Evolutionary conservation across 2,888 invertebrate species (phyloP), one percentile per base, ranked within the genome.

Genomic region (Chorisops tibialis): DNA sequence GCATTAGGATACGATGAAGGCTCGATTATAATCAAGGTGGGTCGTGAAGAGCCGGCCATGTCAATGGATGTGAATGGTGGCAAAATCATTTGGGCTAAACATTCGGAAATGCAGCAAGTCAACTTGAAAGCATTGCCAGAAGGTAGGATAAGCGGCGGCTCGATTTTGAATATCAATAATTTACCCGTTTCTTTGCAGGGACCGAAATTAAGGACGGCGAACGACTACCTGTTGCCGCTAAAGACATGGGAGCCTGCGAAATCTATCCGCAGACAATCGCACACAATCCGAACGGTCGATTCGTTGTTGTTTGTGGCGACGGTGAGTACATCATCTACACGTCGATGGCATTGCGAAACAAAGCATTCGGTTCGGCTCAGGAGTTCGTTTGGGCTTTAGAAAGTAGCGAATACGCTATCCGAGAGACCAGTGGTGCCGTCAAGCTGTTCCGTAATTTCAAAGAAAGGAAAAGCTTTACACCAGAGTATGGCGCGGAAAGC

Each of bases 261-360:
- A 96, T 99, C 66, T 99, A 98, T 77, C 99, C 99, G 0, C 99
- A 99, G 75, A 96, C 94, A 0, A 93, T 99, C 66, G 91, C 93
- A 24, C 99, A 99, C 78, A 99, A 98, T 79, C 96, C 98, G 0
- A 99, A 99, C 77, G 99, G 99, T 14, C 87, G 94, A 24, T 87
- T 87, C 67, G 83, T 84, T 4, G 98, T 97, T 0, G 98, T 98
- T 2, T 99, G 99, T 74, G 99, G 99, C 1, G 99, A 99, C 78
- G 99, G 99, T 12, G 99, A 99, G 77, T 99, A 97, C 78, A 99
- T 99, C 51, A 98, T 99, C 70, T 99, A 99, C 81, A 99, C 99
- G 0, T 96, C 99, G 0, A 97, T 99, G 96, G 98, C 98, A 0
- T 81, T 99, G 66, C 83, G 99, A 58, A 99, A 99, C 79, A 99